Evolutionary conservation across 2,113 vertebrate genomes (phyloP).

Genomic region (Narcine bancroftii): DNA sequence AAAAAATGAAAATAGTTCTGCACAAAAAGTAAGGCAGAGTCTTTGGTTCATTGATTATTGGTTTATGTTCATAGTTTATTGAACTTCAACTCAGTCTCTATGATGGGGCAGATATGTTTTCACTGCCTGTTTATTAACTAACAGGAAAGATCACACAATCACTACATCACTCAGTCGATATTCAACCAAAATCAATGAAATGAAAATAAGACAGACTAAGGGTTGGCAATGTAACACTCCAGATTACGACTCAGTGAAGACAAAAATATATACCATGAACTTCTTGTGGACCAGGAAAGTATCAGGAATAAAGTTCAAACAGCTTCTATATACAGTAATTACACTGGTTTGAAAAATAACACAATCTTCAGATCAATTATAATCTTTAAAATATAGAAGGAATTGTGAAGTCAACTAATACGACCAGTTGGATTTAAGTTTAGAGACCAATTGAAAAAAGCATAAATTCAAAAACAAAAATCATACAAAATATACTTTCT

Average conservation of each 20-base stretch:
- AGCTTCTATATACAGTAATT: neutral
- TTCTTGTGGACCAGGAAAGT: neutral
- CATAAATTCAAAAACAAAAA: neutral
- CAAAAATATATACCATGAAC: neutral
- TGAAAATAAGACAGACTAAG: neutral
- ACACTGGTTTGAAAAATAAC: neutral
- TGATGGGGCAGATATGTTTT: neutral
- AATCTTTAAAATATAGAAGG: neutral
- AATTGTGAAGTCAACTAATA: neutral
- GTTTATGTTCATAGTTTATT: neutral
- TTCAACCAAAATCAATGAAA: neutral
- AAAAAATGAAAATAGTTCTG: too few species aligned
- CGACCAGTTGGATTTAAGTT: neutral
- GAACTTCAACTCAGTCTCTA: neutral
- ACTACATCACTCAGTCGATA: too few species aligned
- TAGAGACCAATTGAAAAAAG: neutral
- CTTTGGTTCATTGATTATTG: too few species aligned
- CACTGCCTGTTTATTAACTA: neutral
- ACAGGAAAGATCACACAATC: neutral
- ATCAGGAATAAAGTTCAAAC: neutral
- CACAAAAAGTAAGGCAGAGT: too few species aligned
- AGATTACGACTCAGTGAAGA: neutral
- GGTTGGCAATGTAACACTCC: neutral
- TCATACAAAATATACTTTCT: too few species aligned
- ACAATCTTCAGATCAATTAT: neutral